A percentile compares a stretch with the other conserved stretches of the same genome.
Conservation (phyloP, 2,797 vertebrate species). For the Selene dorsalis region DNA sequence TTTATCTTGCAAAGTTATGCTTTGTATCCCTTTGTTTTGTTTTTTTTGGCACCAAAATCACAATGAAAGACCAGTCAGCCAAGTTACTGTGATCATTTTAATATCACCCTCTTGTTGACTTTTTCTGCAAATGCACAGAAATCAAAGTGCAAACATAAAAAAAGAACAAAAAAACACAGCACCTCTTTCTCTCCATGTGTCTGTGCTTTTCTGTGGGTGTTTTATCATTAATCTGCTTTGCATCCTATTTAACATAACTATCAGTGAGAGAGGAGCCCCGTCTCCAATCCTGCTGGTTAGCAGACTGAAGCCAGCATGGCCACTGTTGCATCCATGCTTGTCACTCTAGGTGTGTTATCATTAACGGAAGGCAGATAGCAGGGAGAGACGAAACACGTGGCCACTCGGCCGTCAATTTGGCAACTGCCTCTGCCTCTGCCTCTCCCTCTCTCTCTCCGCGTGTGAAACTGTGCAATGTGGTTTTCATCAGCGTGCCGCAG, state of each 20-base stretch:
- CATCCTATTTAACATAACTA: constrained; percentile 40
- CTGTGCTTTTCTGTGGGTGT: constrained; percentile 23
- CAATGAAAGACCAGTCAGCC: background rate
- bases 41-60: constrained; percentile 14
- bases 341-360: constrained; percentile 62
- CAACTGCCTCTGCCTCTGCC: constrained; percentile 32
- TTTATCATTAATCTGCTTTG: constrained; percentile 43
- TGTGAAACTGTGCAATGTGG: constrained; percentile 36
- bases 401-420: constrained; percentile 30
- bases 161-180: background rate
- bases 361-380: constrained; percentile 58
- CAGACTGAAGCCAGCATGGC: constrained; percentile 53
- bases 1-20: constrained; percentile 16
- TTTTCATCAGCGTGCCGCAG: constrained; percentile 17
- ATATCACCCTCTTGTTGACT: constrained; percentile 2
- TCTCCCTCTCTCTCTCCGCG: constrained; percentile 14
- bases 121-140: constrained; percentile 1
- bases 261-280: constrained; percentile 39
- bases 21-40: background rate
- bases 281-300: constrained; percentile 48
- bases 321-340: constrained; percentile 49
- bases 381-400: constrained; percentile 44
- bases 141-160: constrained; percentile 21
- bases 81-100: constrained; percentile 26
- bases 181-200: background rate